Evolutionary conservation across 1,140 invertebrate species (phyloP), one percentile per base, ranked within the genome.

Genomic region (Heliothis virescens): DNA sequence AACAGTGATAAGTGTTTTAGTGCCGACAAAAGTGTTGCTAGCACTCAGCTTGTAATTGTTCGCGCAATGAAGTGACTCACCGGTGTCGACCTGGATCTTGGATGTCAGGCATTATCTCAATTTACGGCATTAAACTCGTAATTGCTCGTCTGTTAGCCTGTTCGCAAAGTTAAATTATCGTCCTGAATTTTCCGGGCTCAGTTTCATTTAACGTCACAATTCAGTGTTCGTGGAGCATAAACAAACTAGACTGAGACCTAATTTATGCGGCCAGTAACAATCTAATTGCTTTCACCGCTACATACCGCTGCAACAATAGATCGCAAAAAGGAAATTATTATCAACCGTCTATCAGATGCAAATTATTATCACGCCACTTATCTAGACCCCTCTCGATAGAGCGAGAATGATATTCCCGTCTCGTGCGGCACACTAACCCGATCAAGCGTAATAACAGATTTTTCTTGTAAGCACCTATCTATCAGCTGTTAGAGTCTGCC

Each of bases 291-390:
- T 92, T 92, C 90, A 87, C 89, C 81, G 81, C 79, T 81, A 85
- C 83, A 86, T 75, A 75, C 47, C 59, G 73, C 62, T 75, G 47
- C 59, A 75, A 75, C 57, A 71, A 67, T 67, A 67, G 57, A 89
- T 87, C 85, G 83, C 82, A 92, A 90, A 92, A 89, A 91, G 89
- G 86, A 91, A 92, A 88, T 89, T 88, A 88, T 90, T 92, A 93
- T 90, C 88, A 89, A 83, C 67, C 81, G 60, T 82, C 85, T 91
- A 92, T 92, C 91, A 90, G 89, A 94, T 91, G 91, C 90, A 92
- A 94, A 94, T 91, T 86, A 86, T 89, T 82, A 84, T 82, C 80
- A 81, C 84, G 86, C 85, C 87, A 89, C 86, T 92, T 93, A 91
- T 90, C 89, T 88, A 89, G 82, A 55, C 86, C 90, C 91, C 91